phyloP scores from a whole-genome alignment of 1,140 invertebrate genomes.

The Himalopsyche phryganea region DNA sequence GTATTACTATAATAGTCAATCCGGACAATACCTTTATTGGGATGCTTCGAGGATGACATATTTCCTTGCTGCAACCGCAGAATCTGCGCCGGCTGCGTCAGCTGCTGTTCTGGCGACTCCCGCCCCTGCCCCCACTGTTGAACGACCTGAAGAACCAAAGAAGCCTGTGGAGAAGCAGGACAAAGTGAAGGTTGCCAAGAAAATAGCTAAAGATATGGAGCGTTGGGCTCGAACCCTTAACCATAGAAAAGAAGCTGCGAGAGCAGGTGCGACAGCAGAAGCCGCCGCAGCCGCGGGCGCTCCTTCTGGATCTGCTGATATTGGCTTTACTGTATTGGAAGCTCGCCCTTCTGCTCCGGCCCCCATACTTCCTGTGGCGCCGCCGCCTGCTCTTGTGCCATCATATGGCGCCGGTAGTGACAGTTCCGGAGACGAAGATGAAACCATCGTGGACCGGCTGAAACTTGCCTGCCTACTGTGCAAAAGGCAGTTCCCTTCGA shows the following conservation, averaged over 20 bases:
- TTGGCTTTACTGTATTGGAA: slow-evolving; percentile 84
- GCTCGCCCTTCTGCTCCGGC: slow-evolving; percentile 50
- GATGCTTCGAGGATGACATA: slow-evolving; percentile 80
- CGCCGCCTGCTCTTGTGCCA: slow-evolving; percentile 30
- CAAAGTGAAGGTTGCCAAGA: slow-evolving; percentile 96
- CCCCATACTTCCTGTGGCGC: slow-evolving; percentile 36
- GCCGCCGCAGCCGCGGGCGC: slow-evolving; percentile 42
- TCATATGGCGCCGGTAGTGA: slow-evolving; percentile 51
- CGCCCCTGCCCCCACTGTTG: slow-evolving; percentile 34
- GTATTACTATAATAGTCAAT: slow-evolving; percentile 89
- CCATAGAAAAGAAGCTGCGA: slow-evolving; percentile 89
- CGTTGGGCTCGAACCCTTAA: slow-evolving; percentile 97
- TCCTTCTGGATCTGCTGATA: slow-evolving; percentile 76
- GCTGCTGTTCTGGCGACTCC: slow-evolving; percentile 38
- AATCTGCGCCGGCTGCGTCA: slow-evolving; percentile 43
- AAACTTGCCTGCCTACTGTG: slow-evolving; percentile 94
- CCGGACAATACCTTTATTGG: slow-evolving; percentile 94
- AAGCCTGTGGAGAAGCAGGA: slow-evolving; percentile 71
- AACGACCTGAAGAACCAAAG: slow-evolving; percentile 47
- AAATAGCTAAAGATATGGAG: slow-evolving; percentile 96
- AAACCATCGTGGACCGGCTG: slow-evolving; percentile 73
- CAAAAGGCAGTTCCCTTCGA: slow-evolving; percentile 89
- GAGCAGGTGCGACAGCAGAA: slow-evolving; percentile 60
- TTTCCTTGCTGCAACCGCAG: slow-evolving; percentile 63
- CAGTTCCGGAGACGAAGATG: slow-evolving; percentile 54